A percentile compares a stretch with the other conserved stretches of the same genome.
Evolutionary conservation across 2,113 vertebrate species (phyloP).

Genomic region (Colius striatus): DNA sequence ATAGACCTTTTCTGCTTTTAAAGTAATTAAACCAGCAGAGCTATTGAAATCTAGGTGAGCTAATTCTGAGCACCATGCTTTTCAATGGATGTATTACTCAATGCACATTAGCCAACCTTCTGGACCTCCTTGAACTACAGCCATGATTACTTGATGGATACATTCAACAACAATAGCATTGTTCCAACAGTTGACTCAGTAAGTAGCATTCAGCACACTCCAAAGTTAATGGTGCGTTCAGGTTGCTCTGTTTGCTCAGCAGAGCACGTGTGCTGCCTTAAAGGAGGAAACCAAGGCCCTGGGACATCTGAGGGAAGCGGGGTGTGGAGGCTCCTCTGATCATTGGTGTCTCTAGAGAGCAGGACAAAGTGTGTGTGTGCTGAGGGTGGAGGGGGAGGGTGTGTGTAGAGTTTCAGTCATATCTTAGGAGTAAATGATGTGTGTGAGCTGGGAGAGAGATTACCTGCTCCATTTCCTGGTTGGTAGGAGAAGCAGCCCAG

Average conservation of each 20-base stretch:
- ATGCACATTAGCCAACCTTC: neutral
- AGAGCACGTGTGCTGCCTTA: neutral
- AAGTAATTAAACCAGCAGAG: constrained; percentile 24
- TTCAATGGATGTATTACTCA: neutral
- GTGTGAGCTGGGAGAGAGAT: neutral
- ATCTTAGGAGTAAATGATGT: neutral
- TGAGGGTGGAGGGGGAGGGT: neutral
- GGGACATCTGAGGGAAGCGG: neutral
- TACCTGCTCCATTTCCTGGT: neutral
- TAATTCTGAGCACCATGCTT: neutral
- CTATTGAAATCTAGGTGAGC: constrained; percentile 9
- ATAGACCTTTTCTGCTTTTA: constrained; percentile 1
- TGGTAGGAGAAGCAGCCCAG: neutral
- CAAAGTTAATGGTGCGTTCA: neutral
- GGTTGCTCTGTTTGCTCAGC: neutral
- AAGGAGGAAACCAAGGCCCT: neutral
- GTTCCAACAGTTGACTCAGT: constrained; percentile 9
- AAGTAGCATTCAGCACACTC: neutral
- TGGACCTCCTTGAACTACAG: neutral
- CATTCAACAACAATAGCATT: neutral
- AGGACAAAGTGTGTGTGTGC: neutral
- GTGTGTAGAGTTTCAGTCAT: neutral
- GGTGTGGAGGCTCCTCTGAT: neutral
- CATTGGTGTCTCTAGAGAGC: neutral
- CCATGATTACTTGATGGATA: constrained; percentile 19